These are phyloP conservation scores for Taxidea taxus DNA, from an alignment of 2,113 vertebrate genomes.

Conservation along the genomic window DNA sequence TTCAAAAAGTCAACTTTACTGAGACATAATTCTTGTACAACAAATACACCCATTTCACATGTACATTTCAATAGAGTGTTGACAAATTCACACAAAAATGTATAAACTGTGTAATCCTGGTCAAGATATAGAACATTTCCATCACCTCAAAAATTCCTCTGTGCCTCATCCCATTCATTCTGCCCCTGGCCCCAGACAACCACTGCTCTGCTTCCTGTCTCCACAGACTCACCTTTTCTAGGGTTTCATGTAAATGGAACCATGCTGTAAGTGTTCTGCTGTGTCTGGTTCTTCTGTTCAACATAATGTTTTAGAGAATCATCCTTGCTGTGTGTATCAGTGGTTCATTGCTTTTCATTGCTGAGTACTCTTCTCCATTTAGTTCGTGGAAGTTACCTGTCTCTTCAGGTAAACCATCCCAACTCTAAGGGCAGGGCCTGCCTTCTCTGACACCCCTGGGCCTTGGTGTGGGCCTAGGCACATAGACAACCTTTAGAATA, in stretches of 20 bases:
- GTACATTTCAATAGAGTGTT: not conserved
- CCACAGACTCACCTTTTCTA: not conserved
- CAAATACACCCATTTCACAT: not conserved
- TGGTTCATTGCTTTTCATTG: not conserved
- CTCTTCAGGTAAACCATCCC: not conserved
- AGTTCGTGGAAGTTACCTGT: not conserved
- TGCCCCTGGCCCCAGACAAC: not conserved
- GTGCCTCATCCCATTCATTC: not conserved
- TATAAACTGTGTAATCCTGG: not conserved
- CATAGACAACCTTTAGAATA: not conserved
- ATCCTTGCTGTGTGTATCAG: accelerated
- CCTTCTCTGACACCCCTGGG: not conserved
- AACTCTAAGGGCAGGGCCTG: not conserved
- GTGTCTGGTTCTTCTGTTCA: not conserved
- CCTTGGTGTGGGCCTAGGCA: not conserved
- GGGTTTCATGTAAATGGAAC: not conserved
- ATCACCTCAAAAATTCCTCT: not conserved
- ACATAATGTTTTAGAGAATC: not conserved
- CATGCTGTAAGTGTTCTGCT: too few species aligned
- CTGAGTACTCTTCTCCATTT: not conserved
- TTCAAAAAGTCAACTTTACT: not conserved
- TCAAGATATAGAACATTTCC: not conserved
- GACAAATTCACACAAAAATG: not conserved
- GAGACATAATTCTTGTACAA: not conserved
- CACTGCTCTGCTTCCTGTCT: not conserved